A percentile compares a stretch with the other conserved stretches of the same genome.
Evolutionary conservation across 2,797 vertebrate species (phyloP).

Genomic region (Bufotes viridis): DNA sequence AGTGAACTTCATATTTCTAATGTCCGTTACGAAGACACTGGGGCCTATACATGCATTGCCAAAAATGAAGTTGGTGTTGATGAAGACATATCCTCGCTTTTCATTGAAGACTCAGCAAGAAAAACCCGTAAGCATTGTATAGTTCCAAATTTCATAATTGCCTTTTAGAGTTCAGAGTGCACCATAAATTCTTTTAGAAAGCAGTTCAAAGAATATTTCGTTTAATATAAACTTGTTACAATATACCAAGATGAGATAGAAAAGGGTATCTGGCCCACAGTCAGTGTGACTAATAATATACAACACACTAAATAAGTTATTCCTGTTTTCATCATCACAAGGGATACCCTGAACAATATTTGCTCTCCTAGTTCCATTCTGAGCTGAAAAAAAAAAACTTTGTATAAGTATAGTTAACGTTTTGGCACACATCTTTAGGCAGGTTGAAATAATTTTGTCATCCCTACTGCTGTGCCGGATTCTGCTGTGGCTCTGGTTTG

Average conservation of each 20-base stretch:
- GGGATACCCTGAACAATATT: neutral
- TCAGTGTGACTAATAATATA: neutral
- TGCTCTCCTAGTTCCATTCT: neutral
- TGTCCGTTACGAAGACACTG: slow-evolving; percentile 95
- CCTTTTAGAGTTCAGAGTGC: neutral
- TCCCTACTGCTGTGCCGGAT: neutral
- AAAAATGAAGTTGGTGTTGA: slow-evolving; percentile 97
- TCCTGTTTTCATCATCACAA: neutral
- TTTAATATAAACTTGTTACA: neutral
- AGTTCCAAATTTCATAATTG: neutral
- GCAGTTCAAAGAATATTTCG: neutral
- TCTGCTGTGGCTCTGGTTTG: too few species aligned
- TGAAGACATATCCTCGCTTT: slow-evolving; percentile 96
- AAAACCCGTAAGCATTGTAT: slow-evolving; percentile 86
- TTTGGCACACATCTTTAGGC: neutral
- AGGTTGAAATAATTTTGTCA: neutral
- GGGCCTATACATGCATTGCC: slow-evolving; percentile 97
- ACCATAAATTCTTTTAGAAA: neutral
- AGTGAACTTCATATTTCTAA: slow-evolving; percentile 90
- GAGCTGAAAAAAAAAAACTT: too few species aligned
- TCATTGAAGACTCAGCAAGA: slow-evolving; percentile 93
- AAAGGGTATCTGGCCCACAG: neutral
- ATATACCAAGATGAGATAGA: neutral
- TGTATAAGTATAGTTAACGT: neutral
- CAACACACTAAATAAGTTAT: neutral